phyloP scores from a whole-genome alignment of 2,888 invertebrate genomes.

The Torymus tubicola region DNA sequence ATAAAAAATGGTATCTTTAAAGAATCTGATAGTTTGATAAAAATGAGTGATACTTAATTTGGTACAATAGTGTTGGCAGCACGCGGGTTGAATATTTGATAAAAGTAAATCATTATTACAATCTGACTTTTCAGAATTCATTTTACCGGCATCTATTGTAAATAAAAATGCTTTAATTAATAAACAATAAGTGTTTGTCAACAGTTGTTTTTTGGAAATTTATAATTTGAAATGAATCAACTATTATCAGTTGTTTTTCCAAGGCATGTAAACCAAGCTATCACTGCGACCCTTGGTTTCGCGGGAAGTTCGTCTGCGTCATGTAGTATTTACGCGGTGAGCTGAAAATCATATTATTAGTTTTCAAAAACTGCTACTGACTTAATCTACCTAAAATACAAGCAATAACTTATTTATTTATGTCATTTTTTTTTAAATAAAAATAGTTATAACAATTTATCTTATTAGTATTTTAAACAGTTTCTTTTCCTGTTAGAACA shows the following conservation, averaged over 20 bases:
- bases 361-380: background rate
- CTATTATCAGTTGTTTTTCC: slow-evolving; percentile 41
- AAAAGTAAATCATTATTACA: slow-evolving; percentile 22
- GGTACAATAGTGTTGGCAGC: slow-evolving; percentile 40
- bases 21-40: slow-evolving; percentile 1
- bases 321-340: slow-evolving; percentile 76
- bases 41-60: slow-evolving; percentile 38
- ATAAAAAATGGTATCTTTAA: slow-evolving; percentile 26
- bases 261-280: slow-evolving; percentile 48
- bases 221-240: slow-evolving; percentile 21
- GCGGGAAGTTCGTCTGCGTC: slow-evolving; percentile 66
- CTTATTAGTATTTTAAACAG: background rate
- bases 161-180: slow-evolving; percentile 42
- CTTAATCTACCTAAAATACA: too few relatives aligned
- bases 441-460: background rate
- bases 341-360: slow-evolving; percentile 65
- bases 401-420: background rate
- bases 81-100: slow-evolving; percentile 12
- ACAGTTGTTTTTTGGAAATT: slow-evolving; percentile 33
- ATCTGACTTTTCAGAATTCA: slow-evolving; percentile 31
- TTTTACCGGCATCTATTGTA: slow-evolving; percentile 27
- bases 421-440: background rate
- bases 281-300: slow-evolving; percentile 57
- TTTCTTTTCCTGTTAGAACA: background rate
- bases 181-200: slow-evolving; percentile 37